These are phyloP conservation scores for Caenorhabditis remanei DNA, from an alignment of 1,140 invertebrate species.

Conservation along the genomic window DNA sequence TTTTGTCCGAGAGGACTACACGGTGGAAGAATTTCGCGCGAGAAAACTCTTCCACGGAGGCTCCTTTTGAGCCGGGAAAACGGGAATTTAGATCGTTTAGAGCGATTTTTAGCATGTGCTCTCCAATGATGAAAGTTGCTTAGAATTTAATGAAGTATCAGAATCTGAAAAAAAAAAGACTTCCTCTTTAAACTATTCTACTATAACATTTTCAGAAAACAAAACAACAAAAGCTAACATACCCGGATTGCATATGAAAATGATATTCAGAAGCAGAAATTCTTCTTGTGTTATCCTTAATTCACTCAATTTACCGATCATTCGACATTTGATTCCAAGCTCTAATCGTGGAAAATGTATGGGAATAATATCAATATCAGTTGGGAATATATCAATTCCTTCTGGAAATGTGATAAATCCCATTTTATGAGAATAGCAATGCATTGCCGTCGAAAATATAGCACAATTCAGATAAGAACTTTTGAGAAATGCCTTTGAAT, in stretches of 20 bases:
- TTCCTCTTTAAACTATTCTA: no score
- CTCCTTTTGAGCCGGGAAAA: no score
- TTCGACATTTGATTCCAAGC: not conserved
- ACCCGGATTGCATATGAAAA: slow-evolving; percentile 15
- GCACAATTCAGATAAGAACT: not conserved
- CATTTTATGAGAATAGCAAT: not conserved
- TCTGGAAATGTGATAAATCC: not conserved
- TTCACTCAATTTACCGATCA: not conserved
- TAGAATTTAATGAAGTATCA: no score
- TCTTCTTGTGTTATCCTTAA: not conserved
- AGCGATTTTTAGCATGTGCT: no score
- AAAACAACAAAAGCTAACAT: not conserved
- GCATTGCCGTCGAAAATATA: not conserved
- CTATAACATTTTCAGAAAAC: not conserved
- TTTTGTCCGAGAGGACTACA: no score
- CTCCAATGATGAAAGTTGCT: no score
- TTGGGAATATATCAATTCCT: not conserved
- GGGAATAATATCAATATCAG: not conserved
- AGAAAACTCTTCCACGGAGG: no score
- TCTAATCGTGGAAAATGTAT: not conserved
- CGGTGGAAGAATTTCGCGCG: no score
- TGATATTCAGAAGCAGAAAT: not conserved
- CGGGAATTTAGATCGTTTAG: no score
- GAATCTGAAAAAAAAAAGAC: no score
- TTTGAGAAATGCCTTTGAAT: slow-evolving; percentile 4